Base-by-base conservation (phyloP, 2,888 invertebrate genomes). In the Apodemia duryi region DNA sequence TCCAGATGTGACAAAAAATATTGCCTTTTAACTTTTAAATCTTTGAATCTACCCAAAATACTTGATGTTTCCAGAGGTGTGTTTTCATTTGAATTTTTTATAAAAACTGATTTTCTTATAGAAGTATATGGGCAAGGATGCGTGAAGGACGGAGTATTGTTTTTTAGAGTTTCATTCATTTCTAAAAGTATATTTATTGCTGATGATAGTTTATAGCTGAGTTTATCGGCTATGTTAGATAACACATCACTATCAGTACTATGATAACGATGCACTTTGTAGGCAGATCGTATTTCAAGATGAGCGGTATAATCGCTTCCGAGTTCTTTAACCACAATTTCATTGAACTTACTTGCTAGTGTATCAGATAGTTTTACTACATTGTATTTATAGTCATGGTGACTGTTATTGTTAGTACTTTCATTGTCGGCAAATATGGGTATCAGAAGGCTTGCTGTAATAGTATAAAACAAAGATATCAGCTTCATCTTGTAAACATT, bases 121-220 rank as follows among this genome's bases (percentile, higher is more conserved):
- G 91, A 90, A 71, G 88, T 91, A 71, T 89, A 88, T 52, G 91
- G 90, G 70, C 92, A 92, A 43, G 92, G 92, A 73, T 87, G 88
- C 32, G 90, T 91, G 71, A 85, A 92, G 80, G 92, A 92, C 77
- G 86, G 87, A 79, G 86, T 85, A 65, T 79, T 81, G 65, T 83
- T 81, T 68, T 76, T 84, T 46, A 85, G 82, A 54, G 79, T 77
- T 73, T 77, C 85, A 69, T 83, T 85, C 88, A 91, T 90, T 54
- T 89, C 90, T 67, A 74, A 72, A 4, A 92, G 81, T 67, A 91
- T 86, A 66, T 82, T 86, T 52, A 76, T 78, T 1, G 91, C 91
- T 43, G 88, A 81, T 41, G 86, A 82, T 10, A 92, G 74, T 73
- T 92, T 91, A 73, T 82, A 84, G 67, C 77, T 80, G 52, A 92